Evolutionary conservation across 2,797 vertebrate species (phyloP).

Genomic region (Pseudomugil gertrudae): DNA sequence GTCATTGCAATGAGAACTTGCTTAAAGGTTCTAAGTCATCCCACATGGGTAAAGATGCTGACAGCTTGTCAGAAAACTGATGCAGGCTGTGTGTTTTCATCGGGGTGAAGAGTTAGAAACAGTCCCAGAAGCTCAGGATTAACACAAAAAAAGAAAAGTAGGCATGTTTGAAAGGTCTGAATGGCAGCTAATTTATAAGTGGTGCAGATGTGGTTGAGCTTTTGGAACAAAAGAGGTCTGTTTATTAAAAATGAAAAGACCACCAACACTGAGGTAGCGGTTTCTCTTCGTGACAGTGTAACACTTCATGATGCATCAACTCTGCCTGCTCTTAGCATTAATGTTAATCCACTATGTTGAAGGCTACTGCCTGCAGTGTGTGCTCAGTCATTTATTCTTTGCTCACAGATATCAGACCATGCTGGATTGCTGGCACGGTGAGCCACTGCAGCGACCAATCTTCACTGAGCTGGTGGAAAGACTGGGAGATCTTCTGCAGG

Average conservation of each 20-base stretch:
- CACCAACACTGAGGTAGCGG: slow-evolving; percentile 3
- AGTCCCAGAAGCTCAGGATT: slow-evolving; percentile 33
- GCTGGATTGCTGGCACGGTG: slow-evolving; percentile 92
- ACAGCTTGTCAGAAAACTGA: slow-evolving; percentile 71
- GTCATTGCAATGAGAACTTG: slow-evolving; percentile 43
- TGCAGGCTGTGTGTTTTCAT: slow-evolving; percentile 34
- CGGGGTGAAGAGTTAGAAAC: slow-evolving; percentile 54
- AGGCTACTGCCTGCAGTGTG: slow-evolving; percentile 5
- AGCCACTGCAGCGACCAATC: slow-evolving; percentile 85
- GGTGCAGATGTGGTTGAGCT: slow-evolving; percentile 45
- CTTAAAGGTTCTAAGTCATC: slow-evolving; percentile 54
- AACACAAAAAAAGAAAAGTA: slow-evolving; percentile 19
- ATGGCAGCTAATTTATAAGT: slow-evolving; percentile 34
- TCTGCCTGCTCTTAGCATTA: slow-evolving; percentile 3
- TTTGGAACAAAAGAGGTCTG: slow-evolving; percentile 18
- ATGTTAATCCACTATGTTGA: neutral
- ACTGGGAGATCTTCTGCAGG: slow-evolving; percentile 92
- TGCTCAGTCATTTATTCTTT: slow-evolving; percentile 42
- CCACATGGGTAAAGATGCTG: slow-evolving; percentile 71
- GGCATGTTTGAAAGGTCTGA: slow-evolving; percentile 14
- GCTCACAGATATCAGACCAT: slow-evolving; percentile 90
- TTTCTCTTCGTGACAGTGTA: slow-evolving; percentile 16
- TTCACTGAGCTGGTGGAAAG: slow-evolving; percentile 91
- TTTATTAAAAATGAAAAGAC: slow-evolving; percentile 24
- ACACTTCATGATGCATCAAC: slow-evolving; percentile 12